phyloP scores from a whole-genome alignment of 2,113 vertebrate genomes.

The Pachypanchax playfairii region DNA sequence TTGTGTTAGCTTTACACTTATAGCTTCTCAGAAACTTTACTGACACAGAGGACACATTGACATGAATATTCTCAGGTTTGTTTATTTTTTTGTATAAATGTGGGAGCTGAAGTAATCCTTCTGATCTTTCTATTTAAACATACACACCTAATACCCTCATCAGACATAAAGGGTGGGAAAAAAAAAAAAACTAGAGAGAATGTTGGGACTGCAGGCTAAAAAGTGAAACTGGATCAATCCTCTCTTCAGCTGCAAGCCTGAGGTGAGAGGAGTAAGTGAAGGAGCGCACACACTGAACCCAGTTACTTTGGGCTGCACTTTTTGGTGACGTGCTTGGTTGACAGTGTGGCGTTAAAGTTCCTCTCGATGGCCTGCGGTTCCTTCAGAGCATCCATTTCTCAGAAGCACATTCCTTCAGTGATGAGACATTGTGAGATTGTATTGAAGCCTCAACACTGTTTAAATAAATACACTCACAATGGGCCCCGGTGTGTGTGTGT shows the following conservation, averaged over 20 bases:
- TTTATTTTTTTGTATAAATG: not conserved
- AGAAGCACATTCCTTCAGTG: constrained; percentile 49
- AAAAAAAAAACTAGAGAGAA: not conserved
- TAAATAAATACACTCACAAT: constrained; percentile 53
- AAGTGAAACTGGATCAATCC: constrained; percentile 30
- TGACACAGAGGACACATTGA: constrained; percentile 20
- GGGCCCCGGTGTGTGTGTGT: constrained; percentile 26
- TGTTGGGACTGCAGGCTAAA: constrained; percentile 12
- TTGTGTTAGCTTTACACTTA: constrained; percentile 74
- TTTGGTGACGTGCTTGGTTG: too few species aligned
- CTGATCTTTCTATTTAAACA: constrained; percentile 11
- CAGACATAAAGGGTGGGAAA: not conserved
- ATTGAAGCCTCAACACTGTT: constrained; percentile 41
- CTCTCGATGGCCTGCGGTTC: constrained; percentile 20
- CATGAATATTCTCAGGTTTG: constrained; percentile 12
- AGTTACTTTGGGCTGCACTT: not conserved
- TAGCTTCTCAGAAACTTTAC: constrained; percentile 59
- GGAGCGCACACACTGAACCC: too few species aligned
- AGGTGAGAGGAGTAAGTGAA: not conserved
- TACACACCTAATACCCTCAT: constrained; percentile 9
- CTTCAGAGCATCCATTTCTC: constrained; percentile 60
- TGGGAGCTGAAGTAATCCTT: not conserved
- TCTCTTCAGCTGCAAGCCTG: constrained; percentile 7
- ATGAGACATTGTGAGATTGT: constrained; percentile 43
- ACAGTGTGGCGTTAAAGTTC: constrained; percentile 21